Evolutionary conservation across 2,888 invertebrate species (phyloP).

Genomic region (Oscheius sp.): DNA sequence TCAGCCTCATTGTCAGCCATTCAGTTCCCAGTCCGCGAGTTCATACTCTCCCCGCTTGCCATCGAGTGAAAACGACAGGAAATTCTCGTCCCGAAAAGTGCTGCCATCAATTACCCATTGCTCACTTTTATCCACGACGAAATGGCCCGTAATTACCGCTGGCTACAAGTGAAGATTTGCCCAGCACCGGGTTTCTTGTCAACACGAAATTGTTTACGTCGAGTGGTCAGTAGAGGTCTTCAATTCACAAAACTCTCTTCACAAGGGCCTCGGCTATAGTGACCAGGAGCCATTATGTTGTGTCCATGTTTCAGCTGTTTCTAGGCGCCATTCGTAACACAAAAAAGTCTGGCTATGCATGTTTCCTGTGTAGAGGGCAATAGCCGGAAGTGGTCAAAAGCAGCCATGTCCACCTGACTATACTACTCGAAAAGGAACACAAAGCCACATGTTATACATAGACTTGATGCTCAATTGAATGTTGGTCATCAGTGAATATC

Average conservation of each 20-base stretch:
- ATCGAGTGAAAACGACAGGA: too few relatives aligned
- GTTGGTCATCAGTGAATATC: background rate
- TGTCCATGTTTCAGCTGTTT: constrained; percentile 13
- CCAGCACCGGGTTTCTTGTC: too few relatives aligned
- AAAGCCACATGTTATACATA: background rate
- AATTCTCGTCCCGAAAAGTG: too few relatives aligned
- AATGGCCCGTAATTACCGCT: too few relatives aligned
- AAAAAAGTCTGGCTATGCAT: constrained; percentile 27
- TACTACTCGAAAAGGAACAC: background rate
- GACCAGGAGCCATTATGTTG: too few relatives aligned
- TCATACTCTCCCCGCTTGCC: background rate
- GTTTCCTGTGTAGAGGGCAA: constrained; percentile 28
- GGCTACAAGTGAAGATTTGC: too few relatives aligned
- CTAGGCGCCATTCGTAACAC: constrained; percentile 25
- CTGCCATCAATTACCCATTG: too few relatives aligned
- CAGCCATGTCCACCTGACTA: background rate
- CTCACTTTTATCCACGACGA: too few relatives aligned
- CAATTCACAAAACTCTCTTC: too few relatives aligned
- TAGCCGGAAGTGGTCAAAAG: constrained; percentile 36
- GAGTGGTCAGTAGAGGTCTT: too few relatives aligned
- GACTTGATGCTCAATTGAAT: background rate
- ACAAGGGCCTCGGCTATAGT: too few relatives aligned
- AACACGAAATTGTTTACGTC: too few relatives aligned
- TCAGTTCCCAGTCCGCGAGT: background rate
- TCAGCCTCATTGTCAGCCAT: background rate